These are phyloP conservation scores for Theodoxus fluviatilis DNA, from an alignment of 2,888 invertebrate species.

Conservation along the genomic window DNA sequence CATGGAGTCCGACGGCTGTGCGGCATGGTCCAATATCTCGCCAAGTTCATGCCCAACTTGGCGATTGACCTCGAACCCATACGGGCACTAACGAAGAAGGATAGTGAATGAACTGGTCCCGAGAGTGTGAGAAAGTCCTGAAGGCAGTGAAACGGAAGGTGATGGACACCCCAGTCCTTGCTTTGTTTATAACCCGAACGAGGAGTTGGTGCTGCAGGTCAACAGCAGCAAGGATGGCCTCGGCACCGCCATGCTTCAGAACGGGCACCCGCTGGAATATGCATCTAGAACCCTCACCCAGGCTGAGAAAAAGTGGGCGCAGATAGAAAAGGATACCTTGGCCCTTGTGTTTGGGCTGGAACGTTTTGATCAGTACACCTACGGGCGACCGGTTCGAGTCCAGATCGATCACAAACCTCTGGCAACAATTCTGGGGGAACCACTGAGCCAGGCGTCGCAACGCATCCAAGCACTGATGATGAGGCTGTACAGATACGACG, in stretches of 20 bases:
- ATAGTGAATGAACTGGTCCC: slow-evolving; percentile 28
- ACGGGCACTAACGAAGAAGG: slow-evolving; percentile 31
- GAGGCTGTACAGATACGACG: slow-evolving; percentile 21
- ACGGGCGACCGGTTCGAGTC: slow-evolving; percentile 29
- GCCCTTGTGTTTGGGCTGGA: slow-evolving; percentile 33
- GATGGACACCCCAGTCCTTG: slow-evolving; percentile 31
- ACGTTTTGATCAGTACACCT: slow-evolving; percentile 39
- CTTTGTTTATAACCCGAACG: slow-evolving; percentile 30
- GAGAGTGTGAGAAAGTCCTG: slow-evolving; percentile 27
- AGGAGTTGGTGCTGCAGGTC: slow-evolving; percentile 21
- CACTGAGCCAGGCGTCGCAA: slow-evolving; percentile 7
- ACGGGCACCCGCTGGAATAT: slow-evolving; percentile 28
- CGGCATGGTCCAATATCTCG: slow-evolving; percentile 39
- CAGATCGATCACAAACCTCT: slow-evolving; percentile 22
- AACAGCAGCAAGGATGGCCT: slow-evolving; percentile 29
- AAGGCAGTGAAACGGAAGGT: slow-evolving; percentile 29
- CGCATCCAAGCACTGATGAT: slow-evolving; percentile 23
- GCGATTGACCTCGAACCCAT: slow-evolving; percentile 20
- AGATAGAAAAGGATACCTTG: slow-evolving; percentile 24
- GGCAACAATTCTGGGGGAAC: slow-evolving; percentile 15
- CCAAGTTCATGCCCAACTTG: slow-evolving; percentile 27
- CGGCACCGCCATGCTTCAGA: slow-evolving; percentile 27
- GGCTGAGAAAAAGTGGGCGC: slow-evolving; percentile 26
- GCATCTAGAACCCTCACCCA: slow-evolving; percentile 25
- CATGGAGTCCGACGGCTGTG: slow-evolving; percentile 34